These are phyloP conservation scores for Coendou prehensilis DNA, from an alignment of 2,797 vertebrate genomes.

Conservation along the genomic window DNA sequence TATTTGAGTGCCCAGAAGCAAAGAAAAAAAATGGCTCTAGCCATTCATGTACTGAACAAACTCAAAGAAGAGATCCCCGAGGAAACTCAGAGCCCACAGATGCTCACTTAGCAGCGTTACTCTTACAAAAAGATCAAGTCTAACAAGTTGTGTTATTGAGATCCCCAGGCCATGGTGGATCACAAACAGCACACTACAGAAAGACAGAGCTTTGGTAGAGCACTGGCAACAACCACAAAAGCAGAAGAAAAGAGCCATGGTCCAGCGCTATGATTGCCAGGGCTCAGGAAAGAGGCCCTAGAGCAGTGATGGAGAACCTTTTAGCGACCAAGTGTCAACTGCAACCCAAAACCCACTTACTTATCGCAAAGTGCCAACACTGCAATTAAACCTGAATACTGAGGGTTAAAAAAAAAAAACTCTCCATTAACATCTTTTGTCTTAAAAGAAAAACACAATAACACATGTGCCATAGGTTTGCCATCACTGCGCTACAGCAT, in stretches of 20 bases:
- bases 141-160: conserved; percentile 10
- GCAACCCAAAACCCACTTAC: not conserved
- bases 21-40: not conserved
- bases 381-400: not conserved
- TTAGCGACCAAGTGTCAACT: not conserved
- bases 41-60: not conserved
- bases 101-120: not conserved
- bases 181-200: conserved; percentile 8
- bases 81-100: not conserved
- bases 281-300: not conserved
- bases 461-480: not conserved
- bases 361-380: not conserved
- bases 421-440: not conserved
- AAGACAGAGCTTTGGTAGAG: not conserved
- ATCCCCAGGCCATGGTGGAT: not conserved
- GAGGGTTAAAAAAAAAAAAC: no score
- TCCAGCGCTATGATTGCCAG: not conserved
- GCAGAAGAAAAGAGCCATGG: not conserved
- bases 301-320: not conserved
- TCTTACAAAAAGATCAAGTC: not conserved
- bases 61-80: not conserved
- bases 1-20: not conserved
- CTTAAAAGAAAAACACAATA: not conserved
- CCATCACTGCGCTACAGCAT: not conserved
- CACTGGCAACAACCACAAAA: not conserved